Conservation (phyloP, 2,113 vertebrate genomes). For the Castor canadensis region DNA sequence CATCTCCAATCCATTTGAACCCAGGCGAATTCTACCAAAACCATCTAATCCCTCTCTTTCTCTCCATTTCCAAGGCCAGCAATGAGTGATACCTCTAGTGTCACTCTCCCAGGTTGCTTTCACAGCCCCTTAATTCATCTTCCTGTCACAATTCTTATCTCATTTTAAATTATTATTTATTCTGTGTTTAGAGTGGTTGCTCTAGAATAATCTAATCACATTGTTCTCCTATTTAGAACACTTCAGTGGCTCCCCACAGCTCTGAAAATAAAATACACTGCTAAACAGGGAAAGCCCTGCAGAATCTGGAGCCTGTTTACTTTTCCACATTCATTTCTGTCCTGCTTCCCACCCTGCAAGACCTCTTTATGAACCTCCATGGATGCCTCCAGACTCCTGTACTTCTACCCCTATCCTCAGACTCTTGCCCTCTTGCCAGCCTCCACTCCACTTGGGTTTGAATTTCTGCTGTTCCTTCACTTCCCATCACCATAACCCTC, state of each 20-base stretch:
- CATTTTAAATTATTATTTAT: not conserved
- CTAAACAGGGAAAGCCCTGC: not conserved
- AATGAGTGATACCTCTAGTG: not conserved
- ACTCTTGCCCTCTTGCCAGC: not conserved
- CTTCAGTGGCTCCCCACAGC: not conserved
- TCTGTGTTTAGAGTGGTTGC: not conserved
- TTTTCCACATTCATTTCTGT: not conserved
- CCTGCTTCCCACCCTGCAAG: not conserved
- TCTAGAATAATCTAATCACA: not conserved
- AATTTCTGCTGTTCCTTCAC: not conserved
- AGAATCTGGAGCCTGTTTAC: not conserved
- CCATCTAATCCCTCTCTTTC: not conserved
- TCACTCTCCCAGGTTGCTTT: not conserved
- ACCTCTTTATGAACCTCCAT: not conserved
- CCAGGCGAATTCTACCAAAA: not conserved
- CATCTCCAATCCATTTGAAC: not conserved
- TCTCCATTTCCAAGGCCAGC: too few species aligned
- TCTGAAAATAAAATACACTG: not conserved
- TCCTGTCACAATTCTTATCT: not conserved
- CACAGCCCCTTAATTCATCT: not conserved
- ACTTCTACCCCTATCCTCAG: not conserved
- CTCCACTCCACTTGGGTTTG: not conserved
- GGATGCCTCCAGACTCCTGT: not conserved
- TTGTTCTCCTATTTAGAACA: not conserved
- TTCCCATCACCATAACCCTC: not conserved